Evolutionary conservation across 2,888 invertebrate genomes (phyloP), one percentile per base, ranked within the genome.

Genomic region (Euplagia quadripunctaria): DNA sequence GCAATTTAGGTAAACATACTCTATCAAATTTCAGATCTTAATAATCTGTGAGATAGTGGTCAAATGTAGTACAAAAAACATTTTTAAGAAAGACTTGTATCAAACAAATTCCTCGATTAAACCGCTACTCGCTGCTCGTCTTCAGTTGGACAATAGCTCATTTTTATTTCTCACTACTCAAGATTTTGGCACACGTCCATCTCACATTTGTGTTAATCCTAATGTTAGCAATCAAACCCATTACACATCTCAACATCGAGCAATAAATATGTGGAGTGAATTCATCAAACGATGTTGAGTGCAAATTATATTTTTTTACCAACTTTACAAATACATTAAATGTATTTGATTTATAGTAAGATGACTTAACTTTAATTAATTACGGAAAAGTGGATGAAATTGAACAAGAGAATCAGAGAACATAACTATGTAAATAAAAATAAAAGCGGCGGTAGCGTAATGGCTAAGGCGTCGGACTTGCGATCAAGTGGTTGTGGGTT

Each of bases 111-210:
- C 31, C 41, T 49, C 5, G 4, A 9, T 20, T 7, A 67, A 20
- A 2, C 43, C 68, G 20, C 16, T 17, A 5, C 46, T 55, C 61
- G 69, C 69, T 8, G 7, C 3, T 11, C 61, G n/a, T 20, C 0
- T 16, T 31, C 17, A 6, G 6, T 61, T 31, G 17, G 61, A 73
- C 41, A 17, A n/a, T 43, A 64, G 9, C 68, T 65, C 55, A 51
- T n/a, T 58, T 73, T 70, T 65, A 69, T 65, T 69, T 69, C 20
- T 58, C 55, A 41, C 52, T 69, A 65, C 49, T 49, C 49, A 58
- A 64, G 46, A 65, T 31, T 49, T 73, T 73, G 73, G 73, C 73
- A 67, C 43, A 4, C 3, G 41, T 68, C 74, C 70, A 74, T 71
- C 66, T 46, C 31, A 17, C 43, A 31, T 58, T 67, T 20, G 58